phyloP scores from a whole-genome alignment of 2,113 vertebrate species.

The Glaucidium brasilianum region DNA sequence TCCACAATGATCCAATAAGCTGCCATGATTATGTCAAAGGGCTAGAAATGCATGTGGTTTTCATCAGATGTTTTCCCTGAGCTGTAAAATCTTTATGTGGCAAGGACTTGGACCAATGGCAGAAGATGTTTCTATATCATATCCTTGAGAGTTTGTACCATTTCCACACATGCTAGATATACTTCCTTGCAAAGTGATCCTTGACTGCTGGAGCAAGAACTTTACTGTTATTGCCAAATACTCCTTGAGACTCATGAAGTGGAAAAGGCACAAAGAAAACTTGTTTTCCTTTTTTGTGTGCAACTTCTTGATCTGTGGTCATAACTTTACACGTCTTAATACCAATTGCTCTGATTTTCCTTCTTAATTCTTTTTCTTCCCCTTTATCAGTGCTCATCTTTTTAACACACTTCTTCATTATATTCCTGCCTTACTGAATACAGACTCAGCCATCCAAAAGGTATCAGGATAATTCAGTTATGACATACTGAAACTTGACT shows the following conservation, averaged over 20 bases:
- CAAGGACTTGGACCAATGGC: neutral
- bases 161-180: neutral
- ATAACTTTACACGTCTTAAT: neutral
- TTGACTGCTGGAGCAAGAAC: neutral
- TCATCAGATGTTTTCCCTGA: neutral
- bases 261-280: neutral
- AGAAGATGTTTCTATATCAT: neutral
- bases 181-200: neutral
- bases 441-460: accelerated
- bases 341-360: neutral
- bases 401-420: neutral
- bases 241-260: neutral
- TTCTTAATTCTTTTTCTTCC: neutral
- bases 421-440: neutral
- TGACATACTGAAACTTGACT: neutral
- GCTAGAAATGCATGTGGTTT: neutral
- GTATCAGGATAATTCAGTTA: neutral
- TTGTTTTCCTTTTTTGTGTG: neutral
- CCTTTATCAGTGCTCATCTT: neutral
- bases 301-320: neutral
- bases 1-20: neutral
- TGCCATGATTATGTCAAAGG: neutral
- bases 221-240: neutral
- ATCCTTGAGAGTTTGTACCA: neutral
- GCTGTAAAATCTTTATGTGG: neutral